These are phyloP conservation scores for Rhinogobio ventralis DNA, from an alignment of 2,797 vertebrate species.

Conservation along the genomic window DNA sequence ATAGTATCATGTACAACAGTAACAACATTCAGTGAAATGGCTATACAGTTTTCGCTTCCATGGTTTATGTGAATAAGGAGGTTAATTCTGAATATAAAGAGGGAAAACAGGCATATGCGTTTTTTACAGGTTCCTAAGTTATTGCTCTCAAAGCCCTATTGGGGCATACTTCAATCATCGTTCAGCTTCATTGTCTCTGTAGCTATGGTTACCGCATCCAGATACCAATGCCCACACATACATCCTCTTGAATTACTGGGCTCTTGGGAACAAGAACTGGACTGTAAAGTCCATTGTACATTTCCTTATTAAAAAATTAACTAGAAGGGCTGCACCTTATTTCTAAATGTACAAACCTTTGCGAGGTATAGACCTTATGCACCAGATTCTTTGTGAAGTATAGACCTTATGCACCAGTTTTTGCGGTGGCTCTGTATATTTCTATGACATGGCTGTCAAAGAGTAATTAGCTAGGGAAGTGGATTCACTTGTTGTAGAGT, in stretches of 20 bases:
- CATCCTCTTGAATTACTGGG: background rate
- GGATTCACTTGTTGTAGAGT: background rate
- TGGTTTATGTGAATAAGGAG: background rate
- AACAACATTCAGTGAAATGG: background rate
- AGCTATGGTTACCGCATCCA: constrained; percentile 53
- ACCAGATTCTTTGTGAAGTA: background rate
- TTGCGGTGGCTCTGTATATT: background rate
- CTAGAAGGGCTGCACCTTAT: background rate
- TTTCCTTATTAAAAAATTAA: background rate
- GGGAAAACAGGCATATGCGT: constrained; percentile 10
- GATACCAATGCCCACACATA: constrained; percentile 2
- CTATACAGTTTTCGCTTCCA: background rate
- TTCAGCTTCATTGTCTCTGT: constrained; percentile 34
- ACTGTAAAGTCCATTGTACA: background rate
- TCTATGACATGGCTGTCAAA: no score
- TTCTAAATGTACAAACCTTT: background rate
- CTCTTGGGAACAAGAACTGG: background rate
- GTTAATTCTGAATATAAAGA: background rate
- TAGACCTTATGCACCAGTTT: background rate
- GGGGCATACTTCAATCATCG: background rate
- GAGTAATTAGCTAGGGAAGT: background rate
- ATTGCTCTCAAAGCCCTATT: constrained; percentile 28
- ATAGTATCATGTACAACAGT: background rate
- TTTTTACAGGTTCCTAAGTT: constrained; percentile 20
- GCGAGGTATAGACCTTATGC: background rate